Evolutionary conservation across 2,888 invertebrate species (phyloP), one percentile per base, ranked within the genome.

Genomic region (Cordilura impudica): DNA sequence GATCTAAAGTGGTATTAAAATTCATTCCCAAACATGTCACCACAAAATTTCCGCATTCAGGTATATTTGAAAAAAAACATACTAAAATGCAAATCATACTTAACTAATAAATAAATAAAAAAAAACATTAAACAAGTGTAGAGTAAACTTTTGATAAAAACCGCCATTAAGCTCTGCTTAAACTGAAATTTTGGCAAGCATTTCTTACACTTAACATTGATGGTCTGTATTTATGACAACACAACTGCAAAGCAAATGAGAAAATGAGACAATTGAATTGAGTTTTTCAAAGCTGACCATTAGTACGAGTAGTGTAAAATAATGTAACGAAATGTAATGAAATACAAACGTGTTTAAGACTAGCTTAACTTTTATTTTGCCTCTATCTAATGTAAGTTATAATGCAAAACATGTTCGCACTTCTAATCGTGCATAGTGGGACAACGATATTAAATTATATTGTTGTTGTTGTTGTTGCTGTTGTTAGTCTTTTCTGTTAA

Each of bases 301-400:
- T 72, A 63, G 47, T n/a, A n/a, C n/a, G n/a, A n/a, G n/a, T 71
- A 78, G 65, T 60, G 43, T 45, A 73, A 69, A 67, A 7, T 71
- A 78, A 70, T 60, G 51, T 35, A 73, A 73, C 56, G 39, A 61
- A 71, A n/a, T 70, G 51, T 60, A 74, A 61, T 74, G 54, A 39
- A 71, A 60, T 65, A 65, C 65, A 78, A 78, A 78, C 78, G 60
- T 74, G 70, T 66, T 78, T 65, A n/a, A n/a, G n/a, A 72, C 35
- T 31, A 54, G 54, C 53, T 66, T 19, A 29, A 43, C 12, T 51
- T 14, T 18, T 18, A 14, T 61, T 71, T 39, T 53, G 21, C 19
- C 3, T 39, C 4, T n/a, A 39, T 39, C 6, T 26, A 26, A 39
- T n/a, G 12, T 0, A n/a, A 21, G 23, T n/a, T 51, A 29, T 7